These are phyloP conservation scores for Embiotoca jacksoni DNA, from an alignment of 2,113 vertebrate genomes.

Conservation along the genomic window DNA sequence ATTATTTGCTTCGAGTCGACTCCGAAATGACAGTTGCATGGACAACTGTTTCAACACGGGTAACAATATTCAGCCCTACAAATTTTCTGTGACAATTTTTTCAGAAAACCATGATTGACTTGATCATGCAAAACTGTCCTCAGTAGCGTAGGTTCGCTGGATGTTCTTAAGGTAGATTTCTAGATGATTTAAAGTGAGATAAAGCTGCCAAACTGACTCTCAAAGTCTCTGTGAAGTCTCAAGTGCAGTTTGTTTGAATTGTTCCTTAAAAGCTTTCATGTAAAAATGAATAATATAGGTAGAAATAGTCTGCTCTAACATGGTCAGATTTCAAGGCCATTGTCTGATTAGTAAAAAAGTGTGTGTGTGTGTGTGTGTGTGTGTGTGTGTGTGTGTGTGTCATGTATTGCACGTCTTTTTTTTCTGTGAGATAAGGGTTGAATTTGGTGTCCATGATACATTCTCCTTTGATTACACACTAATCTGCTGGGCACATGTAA, in stretches of 20 bases:
- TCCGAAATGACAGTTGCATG: no score
- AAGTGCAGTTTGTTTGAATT: background rate
- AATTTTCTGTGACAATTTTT: background rate
- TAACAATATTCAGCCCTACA: background rate
- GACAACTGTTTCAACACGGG: background rate
- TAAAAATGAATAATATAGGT: slow-evolving; percentile 28
- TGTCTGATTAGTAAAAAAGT: slow-evolving; percentile 26
- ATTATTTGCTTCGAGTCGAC: no score
- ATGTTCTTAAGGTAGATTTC: slow-evolving; percentile 1
- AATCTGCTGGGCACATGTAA: background rate
- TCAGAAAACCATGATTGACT: background rate
- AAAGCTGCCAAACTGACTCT: background rate
- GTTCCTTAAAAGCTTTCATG: background rate
- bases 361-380: background rate
- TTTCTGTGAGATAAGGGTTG: slow-evolving; percentile 11
- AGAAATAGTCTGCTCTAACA: slow-evolving; percentile 25
- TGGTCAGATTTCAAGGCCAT: slow-evolving; percentile 48
- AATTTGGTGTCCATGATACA: background rate
- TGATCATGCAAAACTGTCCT: slow-evolving; percentile 23
- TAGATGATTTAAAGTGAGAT: slow-evolving; percentile 1
- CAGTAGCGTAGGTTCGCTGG: background rate
- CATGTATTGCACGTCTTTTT: background rate
- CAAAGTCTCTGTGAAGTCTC: slow-evolving; percentile 5
- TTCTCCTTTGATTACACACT: slow-evolving; percentile 2
- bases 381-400: slow-evolving; percentile 14